Percentiles rank a stretch among this genome's conserved stretches.
phyloP scores from a whole-genome alignment of 2,888 invertebrate species.

The Syrista parreyssii region DNA sequence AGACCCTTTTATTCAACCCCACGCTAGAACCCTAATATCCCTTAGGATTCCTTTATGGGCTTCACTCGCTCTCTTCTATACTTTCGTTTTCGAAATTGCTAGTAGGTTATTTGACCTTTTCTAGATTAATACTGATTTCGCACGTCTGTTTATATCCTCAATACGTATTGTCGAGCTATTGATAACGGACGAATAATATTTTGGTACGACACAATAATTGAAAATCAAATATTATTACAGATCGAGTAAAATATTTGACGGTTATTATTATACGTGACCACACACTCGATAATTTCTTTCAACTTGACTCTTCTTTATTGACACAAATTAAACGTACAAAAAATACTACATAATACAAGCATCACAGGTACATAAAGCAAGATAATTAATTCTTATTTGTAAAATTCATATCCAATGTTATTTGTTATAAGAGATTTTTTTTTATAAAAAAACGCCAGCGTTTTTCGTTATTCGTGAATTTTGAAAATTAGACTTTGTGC shows the following conservation, averaged over 20 bases:
- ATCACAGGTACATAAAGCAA: background rate
- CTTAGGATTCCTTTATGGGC: background rate
- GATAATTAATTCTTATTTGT: background rate
- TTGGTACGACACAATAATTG: background rate
- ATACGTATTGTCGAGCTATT: background rate
- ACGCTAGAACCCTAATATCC: background rate
- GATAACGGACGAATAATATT: background rate
- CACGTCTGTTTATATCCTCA: background rate
- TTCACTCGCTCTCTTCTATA: background rate
- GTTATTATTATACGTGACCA: background rate
- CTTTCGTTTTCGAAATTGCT: background rate
- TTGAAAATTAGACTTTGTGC: background rate
- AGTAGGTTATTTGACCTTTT: background rate
- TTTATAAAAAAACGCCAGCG: background rate
- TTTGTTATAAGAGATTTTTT: background rate
- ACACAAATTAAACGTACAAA: background rate
- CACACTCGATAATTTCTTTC: background rate
- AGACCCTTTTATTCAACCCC: background rate
- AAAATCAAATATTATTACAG: background rate
- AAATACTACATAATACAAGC: background rate
- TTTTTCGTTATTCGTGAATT: background rate
- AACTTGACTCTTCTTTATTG: conserved; percentile 2
- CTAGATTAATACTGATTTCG: background rate
- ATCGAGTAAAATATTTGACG: background rate
- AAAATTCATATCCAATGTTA: background rate